These are phyloP conservation scores for Eptesicus fuscus DNA, from an alignment of 2,113 vertebrate genomes.

Conservation along the genomic window DNA sequence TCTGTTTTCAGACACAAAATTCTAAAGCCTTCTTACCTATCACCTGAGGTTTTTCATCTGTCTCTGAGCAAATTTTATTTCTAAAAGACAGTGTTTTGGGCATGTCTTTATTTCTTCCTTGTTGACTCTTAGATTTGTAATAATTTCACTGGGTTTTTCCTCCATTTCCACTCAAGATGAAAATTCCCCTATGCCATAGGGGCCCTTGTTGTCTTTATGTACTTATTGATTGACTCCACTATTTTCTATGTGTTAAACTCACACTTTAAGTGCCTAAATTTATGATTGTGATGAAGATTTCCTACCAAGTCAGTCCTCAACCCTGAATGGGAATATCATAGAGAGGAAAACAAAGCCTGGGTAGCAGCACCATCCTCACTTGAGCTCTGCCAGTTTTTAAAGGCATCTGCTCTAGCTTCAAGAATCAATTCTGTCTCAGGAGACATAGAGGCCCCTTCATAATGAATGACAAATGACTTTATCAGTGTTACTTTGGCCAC, in stretches of 20 bases:
- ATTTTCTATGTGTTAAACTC: not conserved
- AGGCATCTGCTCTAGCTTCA: not conserved
- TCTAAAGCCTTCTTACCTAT: not conserved
- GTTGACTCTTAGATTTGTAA: not conserved
- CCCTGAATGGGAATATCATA: not conserved
- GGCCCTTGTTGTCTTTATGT: not conserved
- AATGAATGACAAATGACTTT: not conserved
- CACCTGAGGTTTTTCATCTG: not conserved
- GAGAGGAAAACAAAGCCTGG: not conserved
- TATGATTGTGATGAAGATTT: not conserved
- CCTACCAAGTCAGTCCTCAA: not conserved
- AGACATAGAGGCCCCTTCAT: not conserved
- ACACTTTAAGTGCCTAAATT: not conserved
- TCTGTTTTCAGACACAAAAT: not conserved
- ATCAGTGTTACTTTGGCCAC: not conserved
- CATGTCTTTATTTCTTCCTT: not conserved
- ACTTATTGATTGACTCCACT: not conserved
- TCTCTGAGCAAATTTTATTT: not conserved
- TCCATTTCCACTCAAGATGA: constrained; percentile 26
- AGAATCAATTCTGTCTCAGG: not conserved
- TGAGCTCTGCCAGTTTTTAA: not conserved
- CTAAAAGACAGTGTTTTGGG: not conserved
- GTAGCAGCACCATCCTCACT: not conserved
- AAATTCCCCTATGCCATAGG: not conserved
- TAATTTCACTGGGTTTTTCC: not conserved